Evolutionary conservation across 2,113 vertebrate species (phyloP), one percentile per base, ranked within the genome.

Genomic region (Merops nubicus): DNA sequence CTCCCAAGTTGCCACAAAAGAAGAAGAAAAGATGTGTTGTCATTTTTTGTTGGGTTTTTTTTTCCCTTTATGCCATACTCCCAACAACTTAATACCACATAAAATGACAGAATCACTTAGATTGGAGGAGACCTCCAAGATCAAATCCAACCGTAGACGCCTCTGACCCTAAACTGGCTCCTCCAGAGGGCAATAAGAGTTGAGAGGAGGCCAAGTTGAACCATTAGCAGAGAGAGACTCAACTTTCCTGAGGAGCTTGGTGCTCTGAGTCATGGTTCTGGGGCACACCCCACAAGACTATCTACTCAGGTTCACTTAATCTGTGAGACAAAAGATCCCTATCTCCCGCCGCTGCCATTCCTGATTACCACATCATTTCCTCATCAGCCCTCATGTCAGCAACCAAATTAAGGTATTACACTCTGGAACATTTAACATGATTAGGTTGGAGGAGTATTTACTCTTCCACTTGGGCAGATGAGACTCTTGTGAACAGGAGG

Each of bases 391-490:
- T 92, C 73, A 56, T 97, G 95, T 92, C 97, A 96, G 95, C 96
- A 96, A 67, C 73, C 79, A 90, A 96, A 96, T 96, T 93, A 96
- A 96, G 85, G 96, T 57, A 93, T 97, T 96, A 95, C 95, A 70
- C 54, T 45, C 75, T 21, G 93, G 74, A 88, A 93, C 94, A 62
- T 88, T 95, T 91, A 85, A 89, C 1, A n/a, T 72, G 94, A 95
- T 97, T 91, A 93, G 75, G 77, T 80, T 8, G 33, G 59, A 95
- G 81, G 38, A 85, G 82, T 85, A 50, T 91, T 85, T 33, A 91
- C 87, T 62, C 89, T 79, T 92, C 91, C 92, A 79, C 25, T 77
- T 51, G 80, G 72, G 62, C 60, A 93, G 82, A 70, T 67, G 42
- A 0, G 31, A 75, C 38, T 76, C 81, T 48, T 56, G 81, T 15